Percentiles rank a stretch among this genome's conserved stretches.
Conservation (phyloP, 2,113 vertebrate genomes). For the Edolisoma coerulescens region DNA sequence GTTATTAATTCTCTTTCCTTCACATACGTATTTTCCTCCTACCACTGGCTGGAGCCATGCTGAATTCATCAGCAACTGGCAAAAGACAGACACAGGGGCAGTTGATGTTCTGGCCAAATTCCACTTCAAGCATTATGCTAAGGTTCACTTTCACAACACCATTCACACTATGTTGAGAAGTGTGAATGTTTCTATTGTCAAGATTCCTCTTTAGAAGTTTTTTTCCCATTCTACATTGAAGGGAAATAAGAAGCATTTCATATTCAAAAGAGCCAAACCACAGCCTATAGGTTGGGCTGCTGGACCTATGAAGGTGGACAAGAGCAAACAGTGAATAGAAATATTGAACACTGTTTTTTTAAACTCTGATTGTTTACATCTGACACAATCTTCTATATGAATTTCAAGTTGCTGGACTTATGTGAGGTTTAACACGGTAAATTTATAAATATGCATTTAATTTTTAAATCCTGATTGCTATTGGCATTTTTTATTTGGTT, state of each 20-base stretch:
- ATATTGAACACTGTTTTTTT: background rate
- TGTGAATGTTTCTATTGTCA: background rate
- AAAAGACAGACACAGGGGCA: fast-evolving
- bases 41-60: background rate
- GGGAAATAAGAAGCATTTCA: background rate
- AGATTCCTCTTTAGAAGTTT: background rate
- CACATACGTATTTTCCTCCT: background rate
- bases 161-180: background rate
- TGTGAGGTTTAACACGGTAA: background rate
- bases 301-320: background rate
- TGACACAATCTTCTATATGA: background rate
- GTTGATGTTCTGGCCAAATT: background rate
- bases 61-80: background rate
- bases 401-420: background rate
- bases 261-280: background rate
- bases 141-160: background rate
- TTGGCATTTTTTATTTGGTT: background rate
- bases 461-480: background rate
- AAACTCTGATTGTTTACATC: background rate
- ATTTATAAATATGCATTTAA: background rate
- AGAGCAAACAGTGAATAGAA: background rate
- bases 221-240: background rate
- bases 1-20: background rate
- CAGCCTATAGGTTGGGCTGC: background rate
- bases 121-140: background rate